Base-by-base conservation (phyloP, 2,888 invertebrate genomes). In the Nasonovia ribisnigri region DNA sequence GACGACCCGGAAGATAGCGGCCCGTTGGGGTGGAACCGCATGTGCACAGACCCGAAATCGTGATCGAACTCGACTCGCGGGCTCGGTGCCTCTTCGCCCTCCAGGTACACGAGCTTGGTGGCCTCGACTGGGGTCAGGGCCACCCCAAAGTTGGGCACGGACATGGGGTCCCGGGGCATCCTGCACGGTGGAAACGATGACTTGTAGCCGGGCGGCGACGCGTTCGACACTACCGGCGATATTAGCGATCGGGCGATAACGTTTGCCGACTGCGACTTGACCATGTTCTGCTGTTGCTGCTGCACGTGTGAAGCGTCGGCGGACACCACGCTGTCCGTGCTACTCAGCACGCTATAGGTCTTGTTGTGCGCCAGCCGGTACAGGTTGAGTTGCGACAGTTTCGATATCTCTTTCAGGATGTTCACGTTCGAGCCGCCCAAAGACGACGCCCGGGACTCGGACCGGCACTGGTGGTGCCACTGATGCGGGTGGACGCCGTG, bases 381-480 rank as follows among this genome's bases (percentile, higher is more conserved):
- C 93, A 97, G 96, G 95, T 97, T 97, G 95, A 97, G 96, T 95
- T 97, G 97, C 5, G 97, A 97, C n/a, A 97, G 96, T 95, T 97
- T 97, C 51, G 97, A 97, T 94, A 97, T 97, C 95, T 97, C 97
- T 89, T 96, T 96, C 91, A 97, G 96, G 94, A 97, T 95, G 93
- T 95, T 95, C n/a, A 95, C 92, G 92, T 95, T 95, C 29, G 95
- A 95, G n/a, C 95, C 77, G 48, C 51, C 90, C 84, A 77, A 93
- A n/a, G 91, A 94, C 88, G 87, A 93, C 24, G 88, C 96, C 95
- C 84, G 94, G 95, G 13, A 96, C 96, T 90, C 96, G 95, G 86
- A 96, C 95, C 84, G 96, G 95, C 90, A 96, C 96, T 94, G 94
- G 67, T 94, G 95, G 20, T 48, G 95, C 29, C 95, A 96, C 96